Evolutionary conservation across 2,888 invertebrate species (phyloP), one percentile per base, ranked within the genome.

Genomic region (Coremacera marginata): DNA sequence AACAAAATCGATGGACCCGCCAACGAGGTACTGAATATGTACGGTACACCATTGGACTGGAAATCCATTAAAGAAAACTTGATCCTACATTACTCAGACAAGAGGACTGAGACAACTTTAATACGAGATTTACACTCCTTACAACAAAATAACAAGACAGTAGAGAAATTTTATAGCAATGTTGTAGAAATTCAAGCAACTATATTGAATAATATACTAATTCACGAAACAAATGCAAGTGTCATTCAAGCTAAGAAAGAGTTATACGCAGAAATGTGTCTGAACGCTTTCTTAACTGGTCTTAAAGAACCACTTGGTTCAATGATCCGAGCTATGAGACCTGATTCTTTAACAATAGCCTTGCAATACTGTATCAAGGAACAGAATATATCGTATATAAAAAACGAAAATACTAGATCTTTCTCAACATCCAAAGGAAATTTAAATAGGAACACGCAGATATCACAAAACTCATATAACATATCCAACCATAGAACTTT

Each of bases 301-400:
- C 68, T 82, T 5, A 81, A 70, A 34, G 82, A 81, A 82, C 82
- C 82, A 2, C 27, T 81, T 19, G 80, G 82, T 7, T 79, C 81
- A 9, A 81, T 82, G 9, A 77, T 31, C 31, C 31, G 82, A 68
- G 79, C 81, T 27, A 82, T 81, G 80, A 76, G 71, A 70, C 80
- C 82, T 37, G 73, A 75, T 16, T 70, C 79, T 7, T 11, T n/a
- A 7, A 55, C n/a, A 55, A 55, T 55, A 9, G 19, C 55, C 7
- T 7, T 55, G 7, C 19, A 55, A 8, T 19, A 55, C 1, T 55
- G 55, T 11, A 55, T 19, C 0, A 16, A 22, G 7, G 14, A 55
- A 19, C n/a, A 19, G 2, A 19, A 55, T n/a, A 14, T 55, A 4
- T 73, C 44, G n/a, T 76, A 77, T 11, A 75, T 37, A 8, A 5